These are phyloP conservation scores for Holacanthella duospinosa DNA, from an alignment of 2,888 invertebrate genomes.

Conservation along the genomic window DNA sequence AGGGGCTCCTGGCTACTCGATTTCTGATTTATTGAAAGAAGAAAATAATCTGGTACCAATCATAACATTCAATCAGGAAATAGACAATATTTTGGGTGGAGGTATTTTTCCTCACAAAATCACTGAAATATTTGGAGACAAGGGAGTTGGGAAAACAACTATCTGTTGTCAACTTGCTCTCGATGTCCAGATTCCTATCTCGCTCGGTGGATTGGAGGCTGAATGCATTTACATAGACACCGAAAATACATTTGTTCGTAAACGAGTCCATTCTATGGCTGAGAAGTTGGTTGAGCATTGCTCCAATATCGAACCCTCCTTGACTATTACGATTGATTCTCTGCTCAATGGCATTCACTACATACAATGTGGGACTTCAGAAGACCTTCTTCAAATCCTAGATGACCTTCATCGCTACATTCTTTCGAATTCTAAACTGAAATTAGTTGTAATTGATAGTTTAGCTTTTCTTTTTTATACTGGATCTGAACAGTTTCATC, in stretches of 20 bases:
- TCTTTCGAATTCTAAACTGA: conserved; percentile 13
- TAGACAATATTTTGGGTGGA: conserved; percentile 20
- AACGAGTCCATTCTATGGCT: conserved; percentile 22
- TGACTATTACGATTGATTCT: conserved; percentile 6
- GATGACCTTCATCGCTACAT: conserved; percentile 15
- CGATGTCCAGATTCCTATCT: conserved; percentile 22
- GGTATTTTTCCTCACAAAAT: conserved; percentile 25
- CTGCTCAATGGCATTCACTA: conserved; percentile 22
- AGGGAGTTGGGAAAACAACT: conserved; percentile 31
- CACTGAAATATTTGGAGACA: conserved; percentile 32
- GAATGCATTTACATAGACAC: conserved; percentile 34
- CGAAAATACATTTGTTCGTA: conserved; percentile 21
- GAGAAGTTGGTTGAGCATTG: conserved; percentile 20
- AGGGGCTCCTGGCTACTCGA: too few relatives aligned
- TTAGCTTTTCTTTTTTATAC: conserved; percentile 23
- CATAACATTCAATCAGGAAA: background rate
- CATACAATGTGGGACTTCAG: conserved; percentile 12
- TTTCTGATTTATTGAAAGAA: background rate
- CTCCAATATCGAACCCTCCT: conserved; percentile 8
- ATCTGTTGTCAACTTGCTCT: conserved; percentile 27
- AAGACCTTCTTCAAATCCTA: conserved; percentile 14
- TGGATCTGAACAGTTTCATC: conserved; percentile 11
- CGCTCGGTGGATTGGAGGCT: conserved; percentile 17
- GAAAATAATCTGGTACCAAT: background rate
- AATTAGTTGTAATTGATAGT: conserved; percentile 25